Conservation (phyloP, 2,113 vertebrate genomes). For the Chlorocebus sabaeus region DNA sequence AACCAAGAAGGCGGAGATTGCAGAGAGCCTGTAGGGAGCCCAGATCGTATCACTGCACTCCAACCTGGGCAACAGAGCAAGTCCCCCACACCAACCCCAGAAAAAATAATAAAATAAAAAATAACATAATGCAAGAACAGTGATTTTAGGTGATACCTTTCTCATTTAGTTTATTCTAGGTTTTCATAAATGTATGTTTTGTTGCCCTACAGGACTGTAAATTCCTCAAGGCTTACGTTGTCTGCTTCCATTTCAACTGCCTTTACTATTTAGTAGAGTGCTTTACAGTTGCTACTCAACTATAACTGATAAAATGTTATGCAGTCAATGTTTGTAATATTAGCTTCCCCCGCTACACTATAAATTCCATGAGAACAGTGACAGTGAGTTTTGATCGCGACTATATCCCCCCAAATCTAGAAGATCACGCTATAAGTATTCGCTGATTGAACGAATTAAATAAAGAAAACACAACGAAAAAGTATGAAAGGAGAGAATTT, state of each 20-base stretch:
- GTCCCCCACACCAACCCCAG: no score
- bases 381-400: background rate
- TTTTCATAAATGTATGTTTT: background rate
- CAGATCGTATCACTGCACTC: no score
- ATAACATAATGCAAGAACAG: background rate
- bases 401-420: background rate
- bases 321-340: background rate
- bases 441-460: background rate
- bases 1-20: no score
- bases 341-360: background rate
- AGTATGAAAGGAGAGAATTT: background rate
- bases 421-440: background rate
- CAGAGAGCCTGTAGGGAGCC: no score
- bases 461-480: background rate
- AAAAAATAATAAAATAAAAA: no score
- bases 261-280: background rate
- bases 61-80: no score
- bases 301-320: background rate
- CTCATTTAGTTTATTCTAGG: background rate
- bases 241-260: constrained; percentile 36
- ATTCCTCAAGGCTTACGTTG: background rate
- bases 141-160: constrained; percentile 1
- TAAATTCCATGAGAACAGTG: background rate
- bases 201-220: background rate
- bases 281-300: background rate